These are phyloP conservation scores for Ictalurus furcatus DNA, from an alignment of 2,113 vertebrate genomes.

Conservation along the genomic window DNA sequence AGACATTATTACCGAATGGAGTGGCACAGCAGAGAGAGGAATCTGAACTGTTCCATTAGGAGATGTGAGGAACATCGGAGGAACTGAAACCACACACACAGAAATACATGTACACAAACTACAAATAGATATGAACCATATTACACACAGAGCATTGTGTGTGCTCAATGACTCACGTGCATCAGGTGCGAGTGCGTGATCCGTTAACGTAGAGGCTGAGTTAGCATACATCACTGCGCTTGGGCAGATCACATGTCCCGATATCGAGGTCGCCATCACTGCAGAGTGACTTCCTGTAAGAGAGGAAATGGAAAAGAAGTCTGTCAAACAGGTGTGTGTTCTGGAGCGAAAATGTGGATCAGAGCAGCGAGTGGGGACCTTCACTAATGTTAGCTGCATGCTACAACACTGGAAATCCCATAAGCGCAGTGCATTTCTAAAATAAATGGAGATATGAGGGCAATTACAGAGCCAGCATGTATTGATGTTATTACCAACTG, in stretches of 20 bases:
- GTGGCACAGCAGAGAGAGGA: slow-evolving; percentile 90
- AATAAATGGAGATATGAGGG: neutral
- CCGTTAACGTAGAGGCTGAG: slow-evolving; percentile 80
- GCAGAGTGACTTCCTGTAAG: slow-evolving; percentile 80
- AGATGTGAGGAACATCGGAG: slow-evolving; percentile 90
- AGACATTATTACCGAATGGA: slow-evolving; percentile 81
- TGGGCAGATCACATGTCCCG: slow-evolving; percentile 94
- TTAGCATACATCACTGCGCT: slow-evolving; percentile 88
- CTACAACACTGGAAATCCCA: neutral
- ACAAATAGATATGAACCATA: neutral
- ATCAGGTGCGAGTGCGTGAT: slow-evolving; percentile 84
- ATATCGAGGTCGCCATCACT: slow-evolving; percentile 84
- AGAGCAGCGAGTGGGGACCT: neutral
- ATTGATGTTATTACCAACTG: slow-evolving; percentile 75
- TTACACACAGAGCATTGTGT: neutral
- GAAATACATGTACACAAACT: neutral
- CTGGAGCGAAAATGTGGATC: neutral
- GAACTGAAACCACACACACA: slow-evolving; percentile 61
- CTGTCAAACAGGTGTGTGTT: neutral
- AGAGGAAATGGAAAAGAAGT: neutral
- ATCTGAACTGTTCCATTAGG: slow-evolving; percentile 90
- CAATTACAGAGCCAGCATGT: neutral
- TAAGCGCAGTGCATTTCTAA: neutral
- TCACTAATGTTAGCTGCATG: neutral
- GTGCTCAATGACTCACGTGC: slow-evolving; percentile 72